Evolutionary conservation across 1,140 invertebrate genomes (phyloP).

Genomic region (Halesus radiatus): DNA sequence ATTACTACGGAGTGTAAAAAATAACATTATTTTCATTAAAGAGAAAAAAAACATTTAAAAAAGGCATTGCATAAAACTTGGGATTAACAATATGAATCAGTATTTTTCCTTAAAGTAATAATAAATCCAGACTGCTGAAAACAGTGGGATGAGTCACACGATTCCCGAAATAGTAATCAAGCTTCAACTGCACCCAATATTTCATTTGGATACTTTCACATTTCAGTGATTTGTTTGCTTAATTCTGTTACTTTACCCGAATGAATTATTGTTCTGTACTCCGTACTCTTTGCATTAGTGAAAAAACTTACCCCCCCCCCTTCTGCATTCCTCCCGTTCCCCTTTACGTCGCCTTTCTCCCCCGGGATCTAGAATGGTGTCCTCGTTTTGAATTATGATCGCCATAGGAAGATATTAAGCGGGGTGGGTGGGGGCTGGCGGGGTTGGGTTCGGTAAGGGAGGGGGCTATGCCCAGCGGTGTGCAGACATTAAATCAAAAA

Average conservation of each 20-base stretch:
- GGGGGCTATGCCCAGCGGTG: constrained; percentile 42
- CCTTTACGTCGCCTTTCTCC: constrained; percentile 1
- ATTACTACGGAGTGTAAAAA: too few relatives aligned
- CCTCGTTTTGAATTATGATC: constrained; percentile 57
- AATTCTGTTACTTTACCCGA: constrained; percentile 48
- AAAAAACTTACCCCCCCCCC: constrained; percentile 49
- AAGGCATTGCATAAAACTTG: too few relatives aligned
- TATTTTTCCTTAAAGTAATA: too few relatives aligned
- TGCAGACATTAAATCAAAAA: constrained; percentile 51
- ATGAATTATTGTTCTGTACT: constrained; percentile 54
- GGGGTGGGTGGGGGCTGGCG: constrained; percentile 11
- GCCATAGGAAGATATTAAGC: constrained; percentile 58
- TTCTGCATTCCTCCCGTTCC: background rate
- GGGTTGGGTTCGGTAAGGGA: background rate
- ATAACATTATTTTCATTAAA: too few relatives aligned
- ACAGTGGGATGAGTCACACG: too few relatives aligned
- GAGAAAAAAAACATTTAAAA: too few relatives aligned
- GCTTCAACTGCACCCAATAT: background rate
- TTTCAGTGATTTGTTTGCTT: constrained; percentile 41
- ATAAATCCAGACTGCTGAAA: too few relatives aligned
- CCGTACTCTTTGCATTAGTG: constrained; percentile 56
- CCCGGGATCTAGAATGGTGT: constrained; percentile 36
- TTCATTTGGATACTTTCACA: background rate
- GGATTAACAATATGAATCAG: too few relatives aligned
- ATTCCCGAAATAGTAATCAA: too few relatives aligned